Evolutionary conservation across 2,113 vertebrate species (phyloP).

Genomic region (Microtus montanus): DNA sequence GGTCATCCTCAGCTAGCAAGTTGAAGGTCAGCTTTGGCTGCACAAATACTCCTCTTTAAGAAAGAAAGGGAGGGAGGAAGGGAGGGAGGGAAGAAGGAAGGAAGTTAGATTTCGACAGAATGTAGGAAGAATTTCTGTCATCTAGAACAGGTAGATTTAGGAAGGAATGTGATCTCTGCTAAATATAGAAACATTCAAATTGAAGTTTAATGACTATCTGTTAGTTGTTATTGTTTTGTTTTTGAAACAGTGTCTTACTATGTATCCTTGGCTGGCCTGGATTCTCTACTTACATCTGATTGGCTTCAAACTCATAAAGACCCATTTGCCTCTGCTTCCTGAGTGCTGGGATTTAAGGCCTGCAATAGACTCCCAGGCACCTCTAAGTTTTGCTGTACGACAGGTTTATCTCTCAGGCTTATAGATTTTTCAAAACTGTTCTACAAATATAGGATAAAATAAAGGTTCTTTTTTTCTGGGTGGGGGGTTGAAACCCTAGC

Average conservation of each 20-base stretch:
- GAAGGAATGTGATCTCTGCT: conserved; percentile 31
- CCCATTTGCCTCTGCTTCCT: background rate
- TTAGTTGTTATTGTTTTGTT: background rate
- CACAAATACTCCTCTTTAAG: background rate
- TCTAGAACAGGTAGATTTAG: background rate
- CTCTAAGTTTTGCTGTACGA: conserved; percentile 31
- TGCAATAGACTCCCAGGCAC: background rate
- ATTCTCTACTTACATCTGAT: background rate
- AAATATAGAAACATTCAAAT: conserved; percentile 26
- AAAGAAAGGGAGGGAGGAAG: background rate
- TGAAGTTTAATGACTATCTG: conserved; percentile 23
- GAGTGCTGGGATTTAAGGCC: background rate
- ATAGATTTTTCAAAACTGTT: background rate
- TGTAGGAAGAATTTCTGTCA: conserved; percentile 13
- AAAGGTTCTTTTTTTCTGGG: background rate
- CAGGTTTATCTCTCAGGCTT: background rate
- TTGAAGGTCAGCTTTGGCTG: background rate
- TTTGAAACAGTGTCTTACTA: background rate
- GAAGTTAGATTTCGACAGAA: background rate
- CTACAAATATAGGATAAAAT: conserved; percentile 49
- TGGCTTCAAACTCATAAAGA: background rate
- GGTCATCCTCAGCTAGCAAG: background rate
- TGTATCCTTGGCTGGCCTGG: background rate
- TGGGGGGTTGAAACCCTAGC: background rate
- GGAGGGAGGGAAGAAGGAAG: background rate